Evolutionary conservation across 92 coral and sea anemone species (phyloP).

Genomic region (Pocillopora meandrina): DNA sequence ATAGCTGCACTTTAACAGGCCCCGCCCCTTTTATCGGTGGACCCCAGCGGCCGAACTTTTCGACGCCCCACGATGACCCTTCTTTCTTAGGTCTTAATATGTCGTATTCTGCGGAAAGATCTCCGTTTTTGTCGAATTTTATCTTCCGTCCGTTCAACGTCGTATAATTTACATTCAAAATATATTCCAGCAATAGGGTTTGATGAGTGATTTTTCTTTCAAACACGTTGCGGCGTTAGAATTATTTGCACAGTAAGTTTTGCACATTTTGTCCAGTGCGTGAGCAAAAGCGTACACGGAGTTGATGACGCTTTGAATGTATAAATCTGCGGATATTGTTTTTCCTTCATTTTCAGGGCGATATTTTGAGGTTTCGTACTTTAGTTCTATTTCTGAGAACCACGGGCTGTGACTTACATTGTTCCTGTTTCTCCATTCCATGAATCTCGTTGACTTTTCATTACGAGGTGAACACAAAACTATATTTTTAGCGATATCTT

Average conservation of each 20-base stretch:
- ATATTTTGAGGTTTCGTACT: slow-evolving; percentile 5
- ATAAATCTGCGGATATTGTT: slow-evolving; percentile 18
- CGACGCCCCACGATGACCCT: slow-evolving; percentile 16
- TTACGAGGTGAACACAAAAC: slow-evolving; percentile 52
- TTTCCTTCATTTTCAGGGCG: slow-evolving; percentile 5
- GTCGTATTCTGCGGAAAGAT: slow-evolving; percentile 46
- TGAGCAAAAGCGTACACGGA: slow-evolving; percentile 58
- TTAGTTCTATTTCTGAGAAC: slow-evolving; percentile 30
- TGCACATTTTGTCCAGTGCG: slow-evolving; percentile 50
- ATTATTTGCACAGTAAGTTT: slow-evolving; percentile 23
- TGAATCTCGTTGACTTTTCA: slow-evolving; percentile 26
- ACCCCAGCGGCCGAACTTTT: slow-evolving; percentile 23
- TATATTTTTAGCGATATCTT: slow-evolving; percentile 44
- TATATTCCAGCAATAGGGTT: slow-evolving; percentile 15
- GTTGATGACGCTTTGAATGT: slow-evolving; percentile 49
- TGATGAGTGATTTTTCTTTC: slow-evolving; percentile 11
- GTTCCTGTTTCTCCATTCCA: slow-evolving; percentile 30
- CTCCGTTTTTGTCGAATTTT: slow-evolving; percentile 54
- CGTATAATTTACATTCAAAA: slow-evolving; percentile 20
- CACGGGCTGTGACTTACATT: slow-evolving; percentile 51
- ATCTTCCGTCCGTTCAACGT: slow-evolving; percentile 27
- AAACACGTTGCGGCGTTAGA: slow-evolving; percentile 9
- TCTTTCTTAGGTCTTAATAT: slow-evolving; percentile 36
- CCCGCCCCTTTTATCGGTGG: slow-evolving; percentile 8
- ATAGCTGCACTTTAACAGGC: background rate